These are phyloP conservation scores for Adineta ricciae DNA, from an alignment of 2,888 invertebrate species.

Conservation along the genomic window DNA sequence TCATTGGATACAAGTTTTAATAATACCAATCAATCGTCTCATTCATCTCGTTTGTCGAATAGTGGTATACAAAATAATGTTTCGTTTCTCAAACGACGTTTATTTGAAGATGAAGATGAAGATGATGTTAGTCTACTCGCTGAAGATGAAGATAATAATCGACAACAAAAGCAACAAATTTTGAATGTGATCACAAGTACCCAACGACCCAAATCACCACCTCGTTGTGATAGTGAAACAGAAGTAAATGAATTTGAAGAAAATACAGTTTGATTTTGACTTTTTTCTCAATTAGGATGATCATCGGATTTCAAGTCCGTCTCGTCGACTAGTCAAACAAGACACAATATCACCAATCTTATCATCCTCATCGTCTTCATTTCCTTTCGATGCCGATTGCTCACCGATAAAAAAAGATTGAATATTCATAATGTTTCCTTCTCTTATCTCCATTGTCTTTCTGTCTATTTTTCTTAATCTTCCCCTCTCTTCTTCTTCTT, in stretches of 20 bases:
- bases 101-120: not conserved
- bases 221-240: not conserved
- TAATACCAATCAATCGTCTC: not conserved
- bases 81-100: not conserved
- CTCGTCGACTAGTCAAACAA: not conserved
- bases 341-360: not conserved
- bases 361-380: not conserved
- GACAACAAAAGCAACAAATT: not conserved
- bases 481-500: no score
- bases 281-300: not conserved
- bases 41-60: not conserved
- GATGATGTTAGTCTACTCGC: not conserved
- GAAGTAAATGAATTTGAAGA: not conserved
- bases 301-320: not conserved
- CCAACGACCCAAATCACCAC: not conserved
- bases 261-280: not conserved
- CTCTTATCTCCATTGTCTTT: not conserved
- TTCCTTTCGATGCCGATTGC: not conserved
- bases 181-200: not conserved
- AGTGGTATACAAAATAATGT: not conserved
- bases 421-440: not conserved
- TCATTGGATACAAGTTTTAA: not conserved
- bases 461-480: no score
- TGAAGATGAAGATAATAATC: not conserved
- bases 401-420: constrained; percentile 5